Conservation (phyloP, 92 coral and sea anemone genomes). For the Actinernus sp. region DNA sequence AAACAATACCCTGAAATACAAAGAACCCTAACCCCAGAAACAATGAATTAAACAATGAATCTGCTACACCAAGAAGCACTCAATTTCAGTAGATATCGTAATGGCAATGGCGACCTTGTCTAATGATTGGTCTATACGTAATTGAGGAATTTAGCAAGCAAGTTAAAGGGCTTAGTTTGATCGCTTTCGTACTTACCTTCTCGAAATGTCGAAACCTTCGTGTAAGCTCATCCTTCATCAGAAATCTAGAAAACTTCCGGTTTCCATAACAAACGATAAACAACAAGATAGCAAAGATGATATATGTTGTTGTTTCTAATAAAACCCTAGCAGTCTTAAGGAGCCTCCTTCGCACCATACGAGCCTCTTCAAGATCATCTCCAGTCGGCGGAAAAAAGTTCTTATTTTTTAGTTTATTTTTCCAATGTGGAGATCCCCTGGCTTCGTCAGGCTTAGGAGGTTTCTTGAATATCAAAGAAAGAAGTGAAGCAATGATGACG, state of each 20-base stretch:
- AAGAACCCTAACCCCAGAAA: too few species aligned
- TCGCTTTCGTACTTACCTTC: constrained; percentile 73
- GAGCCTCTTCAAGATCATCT: constrained; percentile 67
- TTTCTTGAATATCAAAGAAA: constrained; percentile 62
- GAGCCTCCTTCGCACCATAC: constrained; percentile 57
- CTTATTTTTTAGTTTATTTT: constrained; percentile 6
- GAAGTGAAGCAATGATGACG: constrained; percentile 54
- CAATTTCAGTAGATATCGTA: too few species aligned
- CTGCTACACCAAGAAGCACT: too few species aligned
- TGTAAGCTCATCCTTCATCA: constrained; percentile 62
- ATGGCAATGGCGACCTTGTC: too few species aligned
- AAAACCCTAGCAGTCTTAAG: constrained; percentile 66
- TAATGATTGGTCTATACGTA: too few species aligned
- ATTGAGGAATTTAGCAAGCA: too few species aligned
- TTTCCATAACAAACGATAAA: constrained; percentile 88
- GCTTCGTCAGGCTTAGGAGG: constrained; percentile 42
- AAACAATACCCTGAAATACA: too few species aligned
- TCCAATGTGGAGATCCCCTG: constrained; percentile 13
- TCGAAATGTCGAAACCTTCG: constrained; percentile 48
- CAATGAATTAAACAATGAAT: too few species aligned
- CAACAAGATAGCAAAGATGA: constrained; percentile 72
- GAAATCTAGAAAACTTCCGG: constrained; percentile 62
- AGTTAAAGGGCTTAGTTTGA: too few species aligned
- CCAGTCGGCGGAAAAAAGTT: constrained; percentile 42
- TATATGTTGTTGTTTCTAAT: constrained; percentile 67